Evolutionary conservation across 2,888 invertebrate genomes (phyloP).

Genomic region (Colostygia pectinataria): DNA sequence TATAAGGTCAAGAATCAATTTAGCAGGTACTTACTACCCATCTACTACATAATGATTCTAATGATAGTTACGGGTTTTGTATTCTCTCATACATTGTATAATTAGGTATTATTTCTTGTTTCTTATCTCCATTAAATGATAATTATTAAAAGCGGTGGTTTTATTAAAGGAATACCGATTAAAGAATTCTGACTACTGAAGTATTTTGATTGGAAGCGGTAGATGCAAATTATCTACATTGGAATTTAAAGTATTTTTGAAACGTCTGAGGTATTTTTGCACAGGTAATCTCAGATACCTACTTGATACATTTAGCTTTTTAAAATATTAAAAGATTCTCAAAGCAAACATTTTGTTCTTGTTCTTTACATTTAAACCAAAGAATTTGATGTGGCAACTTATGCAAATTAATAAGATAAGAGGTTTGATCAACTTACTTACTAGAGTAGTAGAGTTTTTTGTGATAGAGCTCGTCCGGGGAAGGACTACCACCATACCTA

Average conservation of each 20-base stretch:
- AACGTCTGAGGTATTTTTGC: neutral
- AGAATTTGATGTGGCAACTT: constrained; percentile 14
- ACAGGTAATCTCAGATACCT: neutral
- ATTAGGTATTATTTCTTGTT: constrained; percentile 7
- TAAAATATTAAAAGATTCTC: neutral
- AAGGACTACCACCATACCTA: no score
- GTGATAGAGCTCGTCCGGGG: no score
- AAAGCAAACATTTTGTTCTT: neutral
- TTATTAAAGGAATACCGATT: constrained; percentile 10
- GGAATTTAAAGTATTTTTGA: constrained; percentile 1
- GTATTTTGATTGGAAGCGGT: constrained; percentile 15
- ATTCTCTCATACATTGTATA: constrained; percentile 8
- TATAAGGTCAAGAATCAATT: constrained; percentile 17
- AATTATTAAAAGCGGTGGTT: constrained; percentile 6
- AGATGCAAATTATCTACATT: constrained; percentile 5
- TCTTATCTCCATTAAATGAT: neutral
- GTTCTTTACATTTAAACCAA: constrained; percentile 4
- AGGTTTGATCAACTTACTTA: no score
- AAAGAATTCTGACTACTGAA: constrained; percentile 1
- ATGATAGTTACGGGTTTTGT: neutral
- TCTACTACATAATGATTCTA: constrained; percentile 5
- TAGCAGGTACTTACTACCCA: constrained; percentile 1
- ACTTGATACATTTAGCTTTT: neutral
- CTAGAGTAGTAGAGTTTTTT: no score
- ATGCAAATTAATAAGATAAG: constrained; percentile 13